Evolutionary conservation across 2,797 vertebrate genomes (phyloP), one percentile per base, ranked within the genome.

Genomic region (Prunella strophiata): DNA sequence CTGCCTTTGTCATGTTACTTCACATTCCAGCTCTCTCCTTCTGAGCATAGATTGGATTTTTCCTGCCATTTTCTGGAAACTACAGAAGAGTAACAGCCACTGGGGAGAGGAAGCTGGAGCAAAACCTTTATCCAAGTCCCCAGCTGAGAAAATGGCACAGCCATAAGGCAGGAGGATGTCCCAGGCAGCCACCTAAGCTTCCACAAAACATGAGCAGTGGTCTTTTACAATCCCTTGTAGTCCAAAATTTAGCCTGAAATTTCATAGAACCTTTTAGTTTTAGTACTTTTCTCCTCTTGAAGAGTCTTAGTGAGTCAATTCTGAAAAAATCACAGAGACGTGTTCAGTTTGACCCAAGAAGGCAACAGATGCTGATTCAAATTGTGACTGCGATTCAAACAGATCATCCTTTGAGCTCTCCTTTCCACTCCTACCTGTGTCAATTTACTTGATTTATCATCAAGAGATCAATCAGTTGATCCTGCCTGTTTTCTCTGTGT

Each of bases 371-470:
- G 11, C 40, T 66, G 54, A 30, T 88, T 50, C 57, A 70, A 85
- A 47, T 40, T 26, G 25, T 54, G 23, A 19, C 48, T 38, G 21
- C 2, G 0, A 34, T 32, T 71, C 70, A 55, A 58, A 43, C 16
- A 17, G 40, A 50, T 30, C 13, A 20, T 81, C 45, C 30, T 84
- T 65, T 43, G 54, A 87, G 63, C n/a, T 71, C 32, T 51, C 43
- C 51, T 71, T 88, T 85, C 52, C 52, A 61, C 58, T 90, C 57
- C 72, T 80, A 45, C 45, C 61, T 67, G 40, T 67, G 63, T 85
- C 20, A 58, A 58, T 86, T 81, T 75, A 89, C 54, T 88, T 61
- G 58, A 87, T 71, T 86, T 81, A 63, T 62, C 51, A 87, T 70
- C 66, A 51, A 52, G 94, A 87, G 47, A 45, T 47, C 30, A 58